These are phyloP conservation scores for Coptotermes formosanus DNA, from an alignment of 1,140 invertebrate species.

Conservation along the genomic window DNA sequence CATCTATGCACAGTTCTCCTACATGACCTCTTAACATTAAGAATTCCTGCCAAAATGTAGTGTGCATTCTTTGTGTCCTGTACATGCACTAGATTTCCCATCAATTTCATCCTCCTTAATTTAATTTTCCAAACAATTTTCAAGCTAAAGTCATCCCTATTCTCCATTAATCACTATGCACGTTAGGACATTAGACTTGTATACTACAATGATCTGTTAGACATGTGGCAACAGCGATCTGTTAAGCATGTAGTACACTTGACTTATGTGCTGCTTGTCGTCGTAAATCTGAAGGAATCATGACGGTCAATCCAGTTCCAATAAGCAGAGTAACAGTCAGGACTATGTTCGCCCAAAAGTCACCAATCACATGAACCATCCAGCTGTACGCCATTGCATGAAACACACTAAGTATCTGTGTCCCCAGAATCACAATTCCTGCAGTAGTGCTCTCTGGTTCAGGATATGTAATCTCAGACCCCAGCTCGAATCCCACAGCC, in stretches of 20 bases:
- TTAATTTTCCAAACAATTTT: too few species aligned
- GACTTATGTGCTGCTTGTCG: slow-evolving; percentile 64
- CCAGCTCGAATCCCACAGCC: slow-evolving; percentile 65
- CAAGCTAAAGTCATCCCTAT: too few species aligned
- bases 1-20: too few species aligned
- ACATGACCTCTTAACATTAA: too few species aligned
- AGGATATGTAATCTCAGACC: slow-evolving; percentile 63
- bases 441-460: slow-evolving; percentile 57
- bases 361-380: slow-evolving; percentile 55
- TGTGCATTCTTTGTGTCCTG: too few species aligned
- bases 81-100: too few species aligned
- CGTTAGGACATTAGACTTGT: too few species aligned
- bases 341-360: slow-evolving; percentile 67
- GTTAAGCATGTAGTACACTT: neutral
- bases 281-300: slow-evolving; percentile 71
- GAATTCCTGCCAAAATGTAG: too few species aligned
- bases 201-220: neutral
- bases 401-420: slow-evolving; percentile 58
- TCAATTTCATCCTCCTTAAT: too few species aligned
- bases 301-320: slow-evolving; percentile 68
- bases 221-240: neutral
- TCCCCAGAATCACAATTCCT: slow-evolving; percentile 18
- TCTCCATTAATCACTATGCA: too few species aligned
- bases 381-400: slow-evolving; percentile 70
- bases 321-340: slow-evolving; percentile 62